phyloP scores from a whole-genome alignment of 2,113 vertebrate species.

The Thalassoma bifasciatum region DNA sequence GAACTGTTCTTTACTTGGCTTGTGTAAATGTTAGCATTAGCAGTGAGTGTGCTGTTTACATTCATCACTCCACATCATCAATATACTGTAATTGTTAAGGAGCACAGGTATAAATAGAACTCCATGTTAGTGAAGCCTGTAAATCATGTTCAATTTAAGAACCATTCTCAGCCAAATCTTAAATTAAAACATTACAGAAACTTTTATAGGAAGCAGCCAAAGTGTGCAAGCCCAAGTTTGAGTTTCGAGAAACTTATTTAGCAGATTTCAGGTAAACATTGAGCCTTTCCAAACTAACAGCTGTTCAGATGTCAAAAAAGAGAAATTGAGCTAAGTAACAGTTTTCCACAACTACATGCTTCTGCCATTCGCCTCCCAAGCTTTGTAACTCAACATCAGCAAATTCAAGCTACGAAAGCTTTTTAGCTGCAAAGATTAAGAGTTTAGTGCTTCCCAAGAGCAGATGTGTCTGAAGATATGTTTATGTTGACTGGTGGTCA shows the following conservation, averaged over 20 bases:
- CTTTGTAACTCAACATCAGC: constrained; percentile 6
- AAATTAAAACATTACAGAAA: neutral
- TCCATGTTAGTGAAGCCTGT: neutral
- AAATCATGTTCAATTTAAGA: neutral
- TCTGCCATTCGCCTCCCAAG: constrained; percentile 16
- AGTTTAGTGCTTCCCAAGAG: neutral
- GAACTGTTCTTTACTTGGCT: constrained; percentile 20
- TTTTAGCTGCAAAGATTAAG: neutral
- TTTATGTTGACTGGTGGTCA: neutral
- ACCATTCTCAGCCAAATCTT: neutral
- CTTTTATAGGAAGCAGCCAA: constrained; percentile 31
- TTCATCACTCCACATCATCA: constrained; percentile 4
- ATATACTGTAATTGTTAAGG: constrained; percentile 30
- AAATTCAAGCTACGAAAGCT: constrained; percentile 14
- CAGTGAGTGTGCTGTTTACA: constrained; percentile 21
- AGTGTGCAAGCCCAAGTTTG: constrained; percentile 23
- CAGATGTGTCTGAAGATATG: constrained; percentile 16
- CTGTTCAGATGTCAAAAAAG: constrained; percentile 41
- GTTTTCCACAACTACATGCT: constrained; percentile 33
- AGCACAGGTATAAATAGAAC: constrained; percentile 13
- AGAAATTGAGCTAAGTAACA: constrained; percentile 8
- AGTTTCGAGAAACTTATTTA: constrained; percentile 39
- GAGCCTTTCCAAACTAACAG: constrained; percentile 34
- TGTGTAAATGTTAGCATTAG: constrained; percentile 36
- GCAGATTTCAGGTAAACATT: constrained; percentile 45